A percentile compares a stretch with the other conserved stretches of the same genome.
These are phyloP conservation scores for Coryphaenoides rupestris DNA, from an alignment of 2,113 vertebrate species.

Conservation along the genomic window DNA sequence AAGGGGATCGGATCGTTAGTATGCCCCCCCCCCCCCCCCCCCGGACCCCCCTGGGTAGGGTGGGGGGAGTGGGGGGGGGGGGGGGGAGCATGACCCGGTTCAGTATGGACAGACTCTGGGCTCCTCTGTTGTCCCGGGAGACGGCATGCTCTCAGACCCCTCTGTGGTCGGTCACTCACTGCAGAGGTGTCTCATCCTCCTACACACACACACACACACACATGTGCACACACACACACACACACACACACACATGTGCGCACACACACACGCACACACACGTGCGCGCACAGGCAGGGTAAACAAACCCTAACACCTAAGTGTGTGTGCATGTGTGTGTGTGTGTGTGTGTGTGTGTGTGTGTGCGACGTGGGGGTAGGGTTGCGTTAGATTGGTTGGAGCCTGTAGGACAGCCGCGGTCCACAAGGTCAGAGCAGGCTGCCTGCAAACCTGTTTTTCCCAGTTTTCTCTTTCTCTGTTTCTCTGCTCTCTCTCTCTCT, in stretches of 20 bases:
- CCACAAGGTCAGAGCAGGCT: constrained; percentile 72
- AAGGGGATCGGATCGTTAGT: no score
- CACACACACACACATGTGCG: not conserved
- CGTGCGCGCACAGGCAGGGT: constrained; percentile 1
- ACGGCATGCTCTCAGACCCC: constrained; percentile 15
- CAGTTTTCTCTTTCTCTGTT: constrained; percentile 40
- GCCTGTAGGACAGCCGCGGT: constrained; percentile 61
- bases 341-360: no score
- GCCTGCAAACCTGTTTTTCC: constrained; percentile 68
- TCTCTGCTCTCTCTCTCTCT: constrained; percentile 20
- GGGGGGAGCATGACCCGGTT: no score
- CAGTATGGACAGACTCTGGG: constrained; percentile 6
- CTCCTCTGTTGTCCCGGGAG: constrained; percentile 4
- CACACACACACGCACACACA: constrained; percentile 9
- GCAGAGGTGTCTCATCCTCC: not conserved
- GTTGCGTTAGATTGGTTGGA: constrained; percentile 55
- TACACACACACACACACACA: not conserved
- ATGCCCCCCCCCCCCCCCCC: no score
- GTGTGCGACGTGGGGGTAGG: constrained; percentile 18
- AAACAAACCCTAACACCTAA: no score
- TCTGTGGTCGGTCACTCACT: constrained; percentile 15
- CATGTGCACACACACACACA: constrained; percentile 21
- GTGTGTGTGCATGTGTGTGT: no score
- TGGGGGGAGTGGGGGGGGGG: no score
- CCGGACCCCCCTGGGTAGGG: no score